Evolutionary conservation across 37 sponge, comb jelly and placozoan species (phyloP).

Genomic region (Aphrocallistes beatrix): DNA sequence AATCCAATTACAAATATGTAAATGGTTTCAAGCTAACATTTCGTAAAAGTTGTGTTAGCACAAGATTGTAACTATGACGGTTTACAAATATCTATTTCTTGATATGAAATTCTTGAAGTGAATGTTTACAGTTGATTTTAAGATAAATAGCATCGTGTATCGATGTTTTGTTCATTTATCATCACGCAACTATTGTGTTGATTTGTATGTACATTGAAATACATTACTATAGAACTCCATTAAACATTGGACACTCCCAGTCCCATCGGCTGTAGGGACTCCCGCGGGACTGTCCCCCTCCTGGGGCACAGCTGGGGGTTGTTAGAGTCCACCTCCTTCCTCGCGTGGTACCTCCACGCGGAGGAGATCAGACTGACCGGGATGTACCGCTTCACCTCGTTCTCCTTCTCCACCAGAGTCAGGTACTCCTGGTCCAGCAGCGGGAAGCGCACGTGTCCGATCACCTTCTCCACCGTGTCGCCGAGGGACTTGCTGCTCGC

Average conservation of each 20-base stretch:
- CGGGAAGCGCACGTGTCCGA: conserved; percentile 70
- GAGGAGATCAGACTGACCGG: conserved; percentile 90
- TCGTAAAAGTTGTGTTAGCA: too few relatives aligned
- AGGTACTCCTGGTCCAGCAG: conserved; percentile 77
- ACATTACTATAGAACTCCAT: too few relatives aligned
- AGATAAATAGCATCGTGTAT: too few relatives aligned
- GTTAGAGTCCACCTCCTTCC: conserved; percentile 49
- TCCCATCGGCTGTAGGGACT: conserved; percentile 42
- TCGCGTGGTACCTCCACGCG: conserved; percentile 97
- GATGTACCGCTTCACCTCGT: conserved; percentile 67
- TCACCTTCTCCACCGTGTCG: conserved; percentile 66
- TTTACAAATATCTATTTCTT: too few relatives aligned
- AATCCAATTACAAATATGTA: too few relatives aligned
- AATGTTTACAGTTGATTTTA: too few relatives aligned
- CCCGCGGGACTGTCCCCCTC: conserved; percentile 63
- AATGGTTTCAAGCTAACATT: too few relatives aligned
- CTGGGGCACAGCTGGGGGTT: conserved; percentile 68
- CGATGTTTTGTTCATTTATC: too few relatives aligned
- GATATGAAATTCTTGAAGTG: too few relatives aligned
- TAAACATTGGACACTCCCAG: conserved; percentile 5
- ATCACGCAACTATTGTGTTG: too few relatives aligned
- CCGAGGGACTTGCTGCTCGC: conserved; percentile 58
- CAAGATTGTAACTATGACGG: too few relatives aligned
- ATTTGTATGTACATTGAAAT: too few relatives aligned
- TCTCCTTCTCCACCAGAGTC: conserved; percentile 70